These are phyloP conservation scores for Phasia obesa DNA, from an alignment of 2,888 invertebrate species.

Conservation along the genomic window DNA sequence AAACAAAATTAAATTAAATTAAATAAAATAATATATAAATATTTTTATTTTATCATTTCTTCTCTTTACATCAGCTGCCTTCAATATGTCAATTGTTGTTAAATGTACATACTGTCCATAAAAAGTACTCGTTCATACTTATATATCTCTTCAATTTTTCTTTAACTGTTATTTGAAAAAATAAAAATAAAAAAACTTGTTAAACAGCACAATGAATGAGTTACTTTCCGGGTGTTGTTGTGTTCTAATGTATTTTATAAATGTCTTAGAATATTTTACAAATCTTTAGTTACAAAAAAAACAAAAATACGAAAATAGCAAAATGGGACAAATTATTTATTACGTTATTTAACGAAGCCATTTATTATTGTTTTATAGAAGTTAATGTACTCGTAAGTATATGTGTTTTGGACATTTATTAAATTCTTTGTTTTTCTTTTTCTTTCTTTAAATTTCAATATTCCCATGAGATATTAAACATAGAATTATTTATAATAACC, in stretches of 20 bases:
- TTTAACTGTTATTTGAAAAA: neutral
- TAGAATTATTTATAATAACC: conserved; percentile 40
- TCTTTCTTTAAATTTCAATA: conserved; percentile 41
- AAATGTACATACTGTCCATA: too few relatives aligned
- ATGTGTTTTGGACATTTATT: conserved; percentile 10
- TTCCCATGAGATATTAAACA: conserved; percentile 56
- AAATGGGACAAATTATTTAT: conserved; percentile 46
- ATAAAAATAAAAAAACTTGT: neutral
- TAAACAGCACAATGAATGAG: neutral
- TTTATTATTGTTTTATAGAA: conserved; percentile 8
- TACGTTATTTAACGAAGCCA: conserved; percentile 40
- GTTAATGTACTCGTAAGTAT: neutral
- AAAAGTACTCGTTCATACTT: too few relatives aligned
- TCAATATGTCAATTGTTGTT: too few relatives aligned
- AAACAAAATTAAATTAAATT: too few relatives aligned
- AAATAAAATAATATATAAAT: too few relatives aligned
- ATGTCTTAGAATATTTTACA: conserved; percentile 18
- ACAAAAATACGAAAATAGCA: too few relatives aligned
- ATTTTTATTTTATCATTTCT: too few relatives aligned
- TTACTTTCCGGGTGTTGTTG: too few relatives aligned
- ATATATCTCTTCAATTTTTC: neutral
- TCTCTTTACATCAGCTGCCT: too few relatives aligned
- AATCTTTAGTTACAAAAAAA: too few relatives aligned
- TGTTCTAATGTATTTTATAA: conserved; percentile 9
- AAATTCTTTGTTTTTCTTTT: neutral